These are phyloP conservation scores for Stenichneumon culpator DNA, from an alignment of 2,888 invertebrate species.

Conservation along the genomic window DNA sequence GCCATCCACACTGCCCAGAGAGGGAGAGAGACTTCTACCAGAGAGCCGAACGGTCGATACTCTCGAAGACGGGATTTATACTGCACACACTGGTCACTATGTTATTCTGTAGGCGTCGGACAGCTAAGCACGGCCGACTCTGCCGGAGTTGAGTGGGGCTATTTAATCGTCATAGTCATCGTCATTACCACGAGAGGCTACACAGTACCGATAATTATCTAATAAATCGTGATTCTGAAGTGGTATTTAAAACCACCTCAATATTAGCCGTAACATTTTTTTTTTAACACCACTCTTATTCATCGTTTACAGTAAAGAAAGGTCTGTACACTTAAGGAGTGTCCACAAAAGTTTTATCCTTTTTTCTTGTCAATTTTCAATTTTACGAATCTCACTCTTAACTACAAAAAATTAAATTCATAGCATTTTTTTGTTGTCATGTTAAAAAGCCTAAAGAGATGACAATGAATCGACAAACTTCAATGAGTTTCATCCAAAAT, in stretches of 20 bases:
- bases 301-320: background rate
- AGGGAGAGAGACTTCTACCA: constrained; percentile 30
- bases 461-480: background rate
- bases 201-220: background rate
- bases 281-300: background rate
- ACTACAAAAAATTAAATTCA: background rate
- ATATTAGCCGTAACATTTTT: background rate
- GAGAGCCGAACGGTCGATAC: constrained; percentile 71
- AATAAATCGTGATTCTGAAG: background rate
- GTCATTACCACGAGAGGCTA: background rate
- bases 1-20: constrained; percentile 65
- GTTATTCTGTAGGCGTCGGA: constrained; percentile 28
- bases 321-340: background rate
- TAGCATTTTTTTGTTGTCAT: too few relatives aligned
- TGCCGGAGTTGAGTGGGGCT: background rate
- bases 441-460: too few relatives aligned
- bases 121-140: background rate
- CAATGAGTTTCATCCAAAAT: background rate
- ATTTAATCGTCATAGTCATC: constrained; percentile 12
- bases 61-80: constrained; percentile 42
- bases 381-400: background rate
- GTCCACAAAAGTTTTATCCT: background rate
- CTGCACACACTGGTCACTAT: constrained; percentile 3
- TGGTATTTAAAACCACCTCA: constrained; percentile 7
- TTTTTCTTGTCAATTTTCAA: background rate